These are phyloP conservation scores for Carapus acus DNA, from an alignment of 2,797 vertebrate species.

Conservation along the genomic window DNA sequence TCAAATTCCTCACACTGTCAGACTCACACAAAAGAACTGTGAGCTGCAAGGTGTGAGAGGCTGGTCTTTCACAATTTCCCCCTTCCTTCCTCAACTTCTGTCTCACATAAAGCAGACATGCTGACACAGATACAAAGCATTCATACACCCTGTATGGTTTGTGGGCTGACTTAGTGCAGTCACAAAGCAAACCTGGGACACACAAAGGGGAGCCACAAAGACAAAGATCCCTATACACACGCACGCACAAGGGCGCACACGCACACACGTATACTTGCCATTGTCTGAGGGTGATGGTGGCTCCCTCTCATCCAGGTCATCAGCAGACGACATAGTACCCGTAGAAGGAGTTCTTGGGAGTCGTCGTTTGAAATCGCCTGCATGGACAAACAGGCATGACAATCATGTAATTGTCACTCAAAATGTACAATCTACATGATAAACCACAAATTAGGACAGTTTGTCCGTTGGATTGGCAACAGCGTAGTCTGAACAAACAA, in stretches of 20 bases:
- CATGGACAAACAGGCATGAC: not conserved
- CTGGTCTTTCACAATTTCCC: conserved; percentile 8
- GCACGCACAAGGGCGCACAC: conserved; percentile 21
- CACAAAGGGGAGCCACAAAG: not conserved
- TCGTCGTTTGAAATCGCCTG: conserved; percentile 93
- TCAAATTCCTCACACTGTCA: conserved; percentile 15
- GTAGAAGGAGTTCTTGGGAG: conserved; percentile 95
- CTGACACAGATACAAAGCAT: conserved; percentile 4
- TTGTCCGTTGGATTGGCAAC: not conserved
- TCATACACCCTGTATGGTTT: not conserved
- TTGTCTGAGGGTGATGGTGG: conserved; percentile 89
- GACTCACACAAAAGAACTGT: not conserved
- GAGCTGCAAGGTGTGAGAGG: not conserved
- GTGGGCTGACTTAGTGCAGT: conserved; percentile 7
- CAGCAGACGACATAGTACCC: conserved; percentile 97
- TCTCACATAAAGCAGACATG: conserved; percentile 19
- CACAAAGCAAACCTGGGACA: conserved; percentile 7
- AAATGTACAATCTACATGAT: not conserved
- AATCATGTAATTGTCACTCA: not conserved
- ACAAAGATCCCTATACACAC: no score
- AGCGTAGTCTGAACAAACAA: not conserved
- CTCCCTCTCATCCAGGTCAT: conserved; percentile 95
- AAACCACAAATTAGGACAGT: not conserved
- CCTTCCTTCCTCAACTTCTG: not conserved
- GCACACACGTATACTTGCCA: conserved; percentile 65